Percentiles rank a stretch among this genome's conserved stretches.
Evolutionary conservation across 92 coral and sea anemone species (phyloP).

Genomic region (Desmophyllum pertusum): DNA sequence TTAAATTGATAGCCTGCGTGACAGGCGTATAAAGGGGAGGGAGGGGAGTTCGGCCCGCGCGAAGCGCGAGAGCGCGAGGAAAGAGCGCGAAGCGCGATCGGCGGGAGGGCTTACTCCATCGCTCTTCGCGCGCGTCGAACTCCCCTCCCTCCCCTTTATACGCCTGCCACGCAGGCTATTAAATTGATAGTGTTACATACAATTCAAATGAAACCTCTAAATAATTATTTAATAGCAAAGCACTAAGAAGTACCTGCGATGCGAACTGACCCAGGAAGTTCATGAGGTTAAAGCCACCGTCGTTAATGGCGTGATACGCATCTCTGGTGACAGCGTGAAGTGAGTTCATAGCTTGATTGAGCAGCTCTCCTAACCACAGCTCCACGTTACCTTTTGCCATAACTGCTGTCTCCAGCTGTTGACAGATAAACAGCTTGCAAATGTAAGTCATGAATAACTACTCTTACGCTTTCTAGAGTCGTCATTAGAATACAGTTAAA

Average conservation of each 20-base stretch:
- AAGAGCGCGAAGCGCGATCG: no score
- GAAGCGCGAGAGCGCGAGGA: no score
- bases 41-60: no score
- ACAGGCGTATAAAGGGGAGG: no score
- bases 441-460: background rate
- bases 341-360: conserved; percentile 78
- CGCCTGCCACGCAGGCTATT: no score
- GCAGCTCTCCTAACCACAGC: conserved; percentile 84
- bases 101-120: no score
- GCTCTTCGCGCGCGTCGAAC: no score
- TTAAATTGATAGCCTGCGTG: no score
- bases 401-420: conserved; percentile 78
- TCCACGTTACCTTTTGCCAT: conserved; percentile 94
- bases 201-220: background rate
- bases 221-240: no score
- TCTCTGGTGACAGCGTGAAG: conserved; percentile 88
- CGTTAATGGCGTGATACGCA: conserved; percentile 84
- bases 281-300: conserved; percentile 76
- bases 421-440: background rate
- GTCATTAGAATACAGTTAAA: no score
- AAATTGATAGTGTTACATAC: background rate
- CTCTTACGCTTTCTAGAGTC: no score
- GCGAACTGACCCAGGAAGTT: conserved; percentile 71
- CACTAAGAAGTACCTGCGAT: conserved; percentile 69
- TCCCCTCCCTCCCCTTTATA: no score